These are phyloP conservation scores for Masticophis lateralis DNA, from an alignment of 2,797 vertebrate species.

Conservation along the genomic window DNA sequence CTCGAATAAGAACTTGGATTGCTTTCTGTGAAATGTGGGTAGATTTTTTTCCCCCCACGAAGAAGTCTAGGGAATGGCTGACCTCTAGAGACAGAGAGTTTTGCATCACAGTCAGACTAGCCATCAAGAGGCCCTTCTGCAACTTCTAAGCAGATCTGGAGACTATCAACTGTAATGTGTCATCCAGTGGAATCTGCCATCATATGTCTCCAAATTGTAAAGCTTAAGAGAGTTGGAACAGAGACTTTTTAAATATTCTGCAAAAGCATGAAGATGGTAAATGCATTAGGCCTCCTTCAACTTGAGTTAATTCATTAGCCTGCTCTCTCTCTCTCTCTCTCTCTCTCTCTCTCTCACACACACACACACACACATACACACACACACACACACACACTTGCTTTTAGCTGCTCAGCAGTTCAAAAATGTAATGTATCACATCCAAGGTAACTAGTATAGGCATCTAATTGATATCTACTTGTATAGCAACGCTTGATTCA, in stretches of 20 bases:
- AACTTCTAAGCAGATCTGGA: conserved; percentile 4
- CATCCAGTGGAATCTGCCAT: not conserved
- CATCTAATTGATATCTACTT: not conserved
- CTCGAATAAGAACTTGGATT: not conserved
- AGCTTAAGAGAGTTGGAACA: not conserved
- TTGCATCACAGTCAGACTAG: not conserved
- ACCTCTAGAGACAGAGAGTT: not conserved
- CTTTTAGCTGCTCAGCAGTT: not conserved
- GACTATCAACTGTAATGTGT: conserved; percentile 2
- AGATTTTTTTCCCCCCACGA: not conserved
- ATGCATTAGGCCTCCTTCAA: not conserved
- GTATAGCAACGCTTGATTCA: not conserved
- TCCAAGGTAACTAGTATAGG: not conserved
- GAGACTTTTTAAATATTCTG: not conserved
- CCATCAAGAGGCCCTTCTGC: not conserved
- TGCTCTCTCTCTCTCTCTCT: not conserved
- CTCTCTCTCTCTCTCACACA: not conserved
- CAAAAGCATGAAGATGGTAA: not conserved
- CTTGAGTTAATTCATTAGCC: not conserved
- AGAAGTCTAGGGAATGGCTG: not conserved
- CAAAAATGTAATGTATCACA: not conserved
- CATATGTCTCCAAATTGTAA: not conserved
- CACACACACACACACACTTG: not conserved
- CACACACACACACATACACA: not conserved
- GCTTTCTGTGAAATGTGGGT: not conserved